Base-by-base conservation (phyloP, 1,140 invertebrate species). In the Drosophila biarmipes region DNA sequence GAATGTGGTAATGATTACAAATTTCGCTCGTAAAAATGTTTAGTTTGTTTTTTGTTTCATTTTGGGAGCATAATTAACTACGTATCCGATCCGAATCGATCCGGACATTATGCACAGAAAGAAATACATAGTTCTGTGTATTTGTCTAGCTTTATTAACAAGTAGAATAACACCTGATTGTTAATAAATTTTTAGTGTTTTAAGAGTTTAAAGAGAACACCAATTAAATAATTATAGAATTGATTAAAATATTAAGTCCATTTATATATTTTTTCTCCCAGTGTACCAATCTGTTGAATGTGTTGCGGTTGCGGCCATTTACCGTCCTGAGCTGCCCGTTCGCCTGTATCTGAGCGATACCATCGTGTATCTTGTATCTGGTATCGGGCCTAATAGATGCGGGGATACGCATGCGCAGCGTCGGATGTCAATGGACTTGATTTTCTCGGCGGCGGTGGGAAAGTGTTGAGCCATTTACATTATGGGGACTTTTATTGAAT, bases 21-120 rank as follows among this genome's bases (percentile, higher is more conserved):
- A 89, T 89, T 89, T 89, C 84, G 84, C 84, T 89, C 84, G 84
- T 89, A 89, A 89, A 89, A 89, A 89, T 89, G 84, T 89, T 89
- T 76, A 77, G 76, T 73, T 87, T 74, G 62, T 73, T 67, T 78
- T 84, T 74, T 73, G 75, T 77, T 73, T 80, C 57, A 45, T 77
- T 77, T 71, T 57, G 52, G 75, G 56, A 72, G 78, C 78, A 86
- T 86, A 86, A 86, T 86, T 86, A 86, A 86, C 82, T 78, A 82
- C 82, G 75, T 67, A 81, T 81, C 78, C 74, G 62, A 75, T 51
- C 53, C 56, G 51, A 43, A 43, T 31, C 21, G 24, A 61, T 67
- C 37, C 19, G 15, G 34, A 21, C 27, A 17, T 12, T n/a, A 24
- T 51, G 11, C 48, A 51, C 29, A 34, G 48, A 3, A 6, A 6